Evolutionary conservation across 2,113 vertebrate genomes (phyloP), one percentile per base, ranked within the genome.

Genomic region (Mixornis gularis): DNA sequence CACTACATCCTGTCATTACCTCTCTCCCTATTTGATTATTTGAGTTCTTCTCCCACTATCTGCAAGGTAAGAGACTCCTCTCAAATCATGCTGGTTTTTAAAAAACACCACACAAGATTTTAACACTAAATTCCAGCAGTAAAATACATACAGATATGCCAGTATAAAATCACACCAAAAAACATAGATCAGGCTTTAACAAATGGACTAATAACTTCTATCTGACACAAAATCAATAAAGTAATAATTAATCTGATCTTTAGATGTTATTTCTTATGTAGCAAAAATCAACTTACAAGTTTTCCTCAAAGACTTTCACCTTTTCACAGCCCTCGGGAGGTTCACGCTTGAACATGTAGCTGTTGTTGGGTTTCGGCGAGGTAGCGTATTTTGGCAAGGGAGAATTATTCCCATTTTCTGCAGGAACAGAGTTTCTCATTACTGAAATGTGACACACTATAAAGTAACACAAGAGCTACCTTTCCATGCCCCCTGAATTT

Each of bases 291-390:
- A 99, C 99, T 99, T 97, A 99, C 99, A 98, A 97, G 96, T 97
- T 98, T 92, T 99, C 99, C 94, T 99, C 99, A 89, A 98, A 98
- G 94, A 98, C 99, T 97, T 99, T 99, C 95, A 99, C 98, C 91
- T 98, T 99, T 96, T 99, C 99, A 51, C 99, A 99, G 95, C 99
- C 99, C 94, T 99, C 99, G 5, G 99, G 99, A 90, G 99, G 99
- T 92, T 99, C 99, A 60, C 99, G 98, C 97, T 99, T 99, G 97
- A 99, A 99, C 98, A 98, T 99, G 87, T 99, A 99, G 97, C 99
- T 99, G 97, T 99, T 99, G 98, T 99, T 99, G 92, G 99, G 99
- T 97, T 99, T 98, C 92, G 99, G 99, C 27, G 99, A 99, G 43
- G 99, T 99, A 85, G 99, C 99, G 6, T 99, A 99, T 96, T 99